Conservation (phyloP, 1,140 invertebrate species). For the Laupala kohalensis region DNA sequence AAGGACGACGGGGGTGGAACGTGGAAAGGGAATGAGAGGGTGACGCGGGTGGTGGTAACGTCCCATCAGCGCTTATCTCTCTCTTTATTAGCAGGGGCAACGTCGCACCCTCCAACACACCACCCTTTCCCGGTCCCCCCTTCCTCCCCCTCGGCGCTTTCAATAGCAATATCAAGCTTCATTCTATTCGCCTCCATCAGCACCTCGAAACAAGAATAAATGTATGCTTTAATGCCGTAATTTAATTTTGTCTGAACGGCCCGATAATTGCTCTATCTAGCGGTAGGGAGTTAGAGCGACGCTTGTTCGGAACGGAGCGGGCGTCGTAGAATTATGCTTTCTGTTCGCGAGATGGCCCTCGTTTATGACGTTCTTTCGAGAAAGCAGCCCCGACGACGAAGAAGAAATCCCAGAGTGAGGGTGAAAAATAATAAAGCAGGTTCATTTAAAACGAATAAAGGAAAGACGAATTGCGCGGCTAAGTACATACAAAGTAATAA, state of each 20-base stretch:
- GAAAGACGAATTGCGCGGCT: not conserved
- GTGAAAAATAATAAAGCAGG: not conserved
- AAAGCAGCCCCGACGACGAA: not conserved
- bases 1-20: too few species aligned
- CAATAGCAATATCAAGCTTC: not conserved
- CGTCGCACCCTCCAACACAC: too few species aligned
- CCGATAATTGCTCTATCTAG: not conserved
- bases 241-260: not conserved
- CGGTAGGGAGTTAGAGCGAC: not conserved
- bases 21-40: too few species aligned
- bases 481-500: not conserved
- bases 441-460: not conserved
- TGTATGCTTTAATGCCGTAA: not conserved
- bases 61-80: too few species aligned
- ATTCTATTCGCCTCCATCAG: not conserved
- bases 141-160: not conserved
- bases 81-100: too few species aligned
- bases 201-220: not conserved
- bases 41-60: too few species aligned
- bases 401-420: not conserved
- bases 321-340: not conserved
- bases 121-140: not conserved
- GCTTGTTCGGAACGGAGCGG: not conserved
- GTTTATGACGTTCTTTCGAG: not conserved
- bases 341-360: not conserved